Percentiles rank a stretch among this genome's conserved stretches.
Evolutionary conservation across 2,888 invertebrate genomes (phyloP).

Genomic region (Hylaea fasciaria): DNA sequence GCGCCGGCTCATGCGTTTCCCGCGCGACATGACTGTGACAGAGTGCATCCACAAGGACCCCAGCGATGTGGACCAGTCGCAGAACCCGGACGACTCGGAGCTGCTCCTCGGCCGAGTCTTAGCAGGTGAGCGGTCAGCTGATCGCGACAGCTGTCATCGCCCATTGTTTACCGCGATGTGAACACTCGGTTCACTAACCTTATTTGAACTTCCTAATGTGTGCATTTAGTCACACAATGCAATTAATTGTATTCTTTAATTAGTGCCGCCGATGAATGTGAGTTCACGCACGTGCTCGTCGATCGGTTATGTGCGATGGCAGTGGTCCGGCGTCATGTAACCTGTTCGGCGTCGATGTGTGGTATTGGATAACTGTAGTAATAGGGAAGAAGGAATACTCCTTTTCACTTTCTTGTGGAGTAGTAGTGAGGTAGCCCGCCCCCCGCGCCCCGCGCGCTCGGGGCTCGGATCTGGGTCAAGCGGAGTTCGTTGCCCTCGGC

Average conservation of each 20-base stretch:
- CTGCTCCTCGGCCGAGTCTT: constrained; percentile 79
- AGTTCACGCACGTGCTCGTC: constrained; percentile 31
- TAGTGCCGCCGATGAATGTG: constrained; percentile 10
- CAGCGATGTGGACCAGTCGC: constrained; percentile 52
- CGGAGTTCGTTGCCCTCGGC: constrained; percentile 85
- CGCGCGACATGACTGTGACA: constrained; percentile 78
- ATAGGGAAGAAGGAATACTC: constrained; percentile 59
- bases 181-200: constrained; percentile 43
- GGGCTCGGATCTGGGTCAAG: constrained; percentile 77
- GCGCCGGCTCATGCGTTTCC: constrained; percentile 77
- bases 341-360: constrained; percentile 28
- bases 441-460: constrained; percentile 48
- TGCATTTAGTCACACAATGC: constrained; percentile 32
- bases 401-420: constrained; percentile 79
- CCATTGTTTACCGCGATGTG: constrained; percentile 44
- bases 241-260: constrained; percentile 32
- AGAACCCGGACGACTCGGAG: constrained; percentile 67
- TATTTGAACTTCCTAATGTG: constrained; percentile 40
- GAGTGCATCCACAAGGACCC: constrained; percentile 69
- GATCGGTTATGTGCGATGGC: constrained; percentile 11
- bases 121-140: constrained; percentile 77
- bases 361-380: constrained; percentile 38
- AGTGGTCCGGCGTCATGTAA: constrained; percentile 22
- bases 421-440: constrained; percentile 41
- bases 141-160: constrained; percentile 53